Conservation (phyloP, 2,113 vertebrate species). For the Sula dactylatra region DNA sequence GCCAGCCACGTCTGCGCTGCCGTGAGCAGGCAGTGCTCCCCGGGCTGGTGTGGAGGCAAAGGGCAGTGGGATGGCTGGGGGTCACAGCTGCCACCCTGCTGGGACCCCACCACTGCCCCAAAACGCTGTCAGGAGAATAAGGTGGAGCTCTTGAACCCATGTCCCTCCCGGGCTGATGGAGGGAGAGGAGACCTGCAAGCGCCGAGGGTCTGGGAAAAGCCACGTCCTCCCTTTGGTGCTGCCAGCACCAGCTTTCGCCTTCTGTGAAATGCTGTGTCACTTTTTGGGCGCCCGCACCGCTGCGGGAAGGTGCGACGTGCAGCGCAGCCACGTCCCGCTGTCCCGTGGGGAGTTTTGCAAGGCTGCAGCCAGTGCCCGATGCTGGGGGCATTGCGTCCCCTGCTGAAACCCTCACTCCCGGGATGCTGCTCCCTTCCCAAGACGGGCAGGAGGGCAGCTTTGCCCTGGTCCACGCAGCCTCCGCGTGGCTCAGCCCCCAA, state of each 20-base stretch:
- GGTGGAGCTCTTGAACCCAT: rapidly evolving
- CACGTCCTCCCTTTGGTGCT: rapidly evolving
- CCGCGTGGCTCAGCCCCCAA: background rate
- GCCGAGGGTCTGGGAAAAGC: background rate
- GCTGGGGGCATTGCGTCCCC: background rate
- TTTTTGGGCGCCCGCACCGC: rapidly evolving
- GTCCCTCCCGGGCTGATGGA: rapidly evolving
- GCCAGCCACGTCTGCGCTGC: background rate
- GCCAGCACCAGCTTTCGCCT: background rate
- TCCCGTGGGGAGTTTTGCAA: background rate
- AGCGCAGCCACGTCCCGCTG: rapidly evolving
- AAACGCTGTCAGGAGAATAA: rapidly evolving
- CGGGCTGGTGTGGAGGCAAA: background rate
- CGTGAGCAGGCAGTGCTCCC: background rate
- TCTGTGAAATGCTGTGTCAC: rapidly evolving
- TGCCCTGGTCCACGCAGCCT: background rate
- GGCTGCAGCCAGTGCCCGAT: rapidly evolving
- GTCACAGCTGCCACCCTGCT: background rate
- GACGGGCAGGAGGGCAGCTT: rapidly evolving
- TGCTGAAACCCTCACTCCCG: rapidly evolving
- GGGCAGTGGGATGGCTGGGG: rapidly evolving
- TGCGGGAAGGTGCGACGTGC: rapidly evolving
- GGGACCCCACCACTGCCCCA: background rate
- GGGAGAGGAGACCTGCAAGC: background rate
- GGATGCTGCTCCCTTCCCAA: background rate